Evolutionary conservation across 2,113 vertebrate species (phyloP), one percentile per base, ranked within the genome.

Genomic region (Crotalus helleri): DNA sequence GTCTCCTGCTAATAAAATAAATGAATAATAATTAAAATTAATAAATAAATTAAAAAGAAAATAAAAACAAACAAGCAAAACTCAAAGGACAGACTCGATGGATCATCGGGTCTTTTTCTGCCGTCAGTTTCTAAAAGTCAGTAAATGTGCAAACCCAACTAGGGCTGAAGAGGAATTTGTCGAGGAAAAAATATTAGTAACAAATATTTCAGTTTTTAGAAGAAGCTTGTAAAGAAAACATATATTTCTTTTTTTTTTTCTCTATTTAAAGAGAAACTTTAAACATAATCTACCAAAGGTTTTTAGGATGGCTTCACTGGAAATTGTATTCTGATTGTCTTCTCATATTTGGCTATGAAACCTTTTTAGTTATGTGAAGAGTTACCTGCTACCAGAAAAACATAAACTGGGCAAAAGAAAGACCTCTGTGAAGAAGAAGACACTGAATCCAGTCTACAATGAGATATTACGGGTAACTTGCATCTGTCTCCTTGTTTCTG

Each of bases 401-500:
- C 97, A 98, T 69, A 99, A 98, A 93, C 93, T 99, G 96, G 98
- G 99, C 93, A 99, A 99, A 97, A 98, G 98, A 96, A 99, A 99
- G 97, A 99, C 98, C 0, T 95, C 97, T 0, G 98, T 99, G n/a
- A 98, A 98, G 95, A 99, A 99, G 97, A 99, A 98, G 96, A 99
- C 98, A 0, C 94, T 98, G 89, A 98, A 98, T 97, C 99, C 99
- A 21, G 98, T 98, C 92, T 99, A 98, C 91, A 99, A 99, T 85
- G 99, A 99, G 97, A 98, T 99, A 91, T 93, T 99, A 19, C 93
- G 97, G 98, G 99, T 99, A 98, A 92, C 46, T 85, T 86, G 24
- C 46, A 29, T 7, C 15, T 81, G 23, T 46, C 3, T 17, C 44
- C 19, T 49, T 12, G 1, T 51, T 69, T 90, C 7, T 49, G 21